Conservation (phyloP, 2,888 invertebrate species). For the Liopterus haemorrhoidalis region DNA sequence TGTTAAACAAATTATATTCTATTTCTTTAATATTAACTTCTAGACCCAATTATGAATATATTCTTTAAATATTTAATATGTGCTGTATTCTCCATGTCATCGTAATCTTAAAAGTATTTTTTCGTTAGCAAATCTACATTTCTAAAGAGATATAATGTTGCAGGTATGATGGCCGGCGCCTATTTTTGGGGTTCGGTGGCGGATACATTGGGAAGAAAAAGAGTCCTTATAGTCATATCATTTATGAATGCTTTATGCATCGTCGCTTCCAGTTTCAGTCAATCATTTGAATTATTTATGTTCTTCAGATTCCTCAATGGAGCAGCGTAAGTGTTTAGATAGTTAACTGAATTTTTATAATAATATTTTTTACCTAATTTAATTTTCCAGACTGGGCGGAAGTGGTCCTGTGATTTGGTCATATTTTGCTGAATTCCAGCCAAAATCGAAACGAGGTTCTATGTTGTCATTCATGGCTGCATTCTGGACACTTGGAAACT, state of each 20-base stretch:
- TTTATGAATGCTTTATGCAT: constrained; percentile 86
- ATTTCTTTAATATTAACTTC: too few relatives aligned
- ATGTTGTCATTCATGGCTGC: constrained; percentile 93
- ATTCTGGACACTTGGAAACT: constrained; percentile 90
- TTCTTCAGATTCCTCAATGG: constrained; percentile 86
- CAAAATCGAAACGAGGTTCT: constrained; percentile 80
- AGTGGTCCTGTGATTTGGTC: constrained; percentile 93
- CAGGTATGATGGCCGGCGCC: constrained; percentile 92
- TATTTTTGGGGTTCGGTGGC: constrained; percentile 90
- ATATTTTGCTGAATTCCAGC: constrained; percentile 92
- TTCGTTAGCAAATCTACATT: too few relatives aligned
- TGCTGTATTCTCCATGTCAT: too few relatives aligned
- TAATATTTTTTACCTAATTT: neutral
- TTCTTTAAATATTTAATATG: too few relatives aligned
- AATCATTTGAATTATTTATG: constrained; percentile 83
- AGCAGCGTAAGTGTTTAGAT: constrained; percentile 77
- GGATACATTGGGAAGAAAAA: constrained; percentile 80
- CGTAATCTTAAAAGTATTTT: too few relatives aligned
- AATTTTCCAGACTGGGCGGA: constrained; percentile 66
- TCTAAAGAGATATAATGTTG: too few relatives aligned
- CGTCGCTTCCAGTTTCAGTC: constrained; percentile 84
- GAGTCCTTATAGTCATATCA: constrained; percentile 82
- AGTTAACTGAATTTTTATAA: too few relatives aligned
- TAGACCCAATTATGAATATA: too few relatives aligned
- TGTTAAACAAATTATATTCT: too few relatives aligned